A percentile compares a stretch with the other conserved stretches of the same genome.
Evolutionary conservation across 1,140 invertebrate species (phyloP).

Genomic region (Drosophila sucinea): DNA sequence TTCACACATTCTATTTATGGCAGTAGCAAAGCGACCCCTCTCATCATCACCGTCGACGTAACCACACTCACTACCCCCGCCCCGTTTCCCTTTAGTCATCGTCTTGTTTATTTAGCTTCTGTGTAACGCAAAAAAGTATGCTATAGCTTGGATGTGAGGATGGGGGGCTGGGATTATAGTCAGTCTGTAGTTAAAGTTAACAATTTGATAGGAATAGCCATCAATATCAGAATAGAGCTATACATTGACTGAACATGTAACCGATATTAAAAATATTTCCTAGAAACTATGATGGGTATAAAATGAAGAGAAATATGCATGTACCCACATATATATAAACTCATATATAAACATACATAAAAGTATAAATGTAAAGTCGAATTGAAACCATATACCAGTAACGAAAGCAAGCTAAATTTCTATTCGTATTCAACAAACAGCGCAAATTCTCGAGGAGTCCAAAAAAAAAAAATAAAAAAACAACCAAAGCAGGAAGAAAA

Average conservation of each 20-base stretch:
- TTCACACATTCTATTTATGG: slow-evolving; percentile 74
- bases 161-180: no score
- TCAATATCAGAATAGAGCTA: no score
- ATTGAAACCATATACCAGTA: not conserved
- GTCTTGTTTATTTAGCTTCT: not conserved
- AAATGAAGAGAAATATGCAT: no score
- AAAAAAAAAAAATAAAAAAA: not conserved
- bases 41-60: no score
- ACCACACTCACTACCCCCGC: no score
- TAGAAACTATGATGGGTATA: not conserved
- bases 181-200: not conserved
- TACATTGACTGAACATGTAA: no score
- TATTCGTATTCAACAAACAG: not conserved
- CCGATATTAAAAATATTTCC: no score
- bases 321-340: no score
- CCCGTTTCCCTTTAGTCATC: not conserved
- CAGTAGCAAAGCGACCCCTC: slow-evolving; percentile 18
- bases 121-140: slow-evolving; percentile 1
- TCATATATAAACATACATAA: not conserved
- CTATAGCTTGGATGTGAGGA: not conserved
- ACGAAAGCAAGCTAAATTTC: not conserved
- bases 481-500: not conserved
- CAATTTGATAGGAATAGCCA: not conserved
- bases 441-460: not conserved
- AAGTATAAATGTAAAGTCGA: not conserved